Percentiles rank a stretch among this genome's conserved stretches.
Conservation (phyloP, 2,797 vertebrate genomes). For the Cossypha caffra region DNA sequence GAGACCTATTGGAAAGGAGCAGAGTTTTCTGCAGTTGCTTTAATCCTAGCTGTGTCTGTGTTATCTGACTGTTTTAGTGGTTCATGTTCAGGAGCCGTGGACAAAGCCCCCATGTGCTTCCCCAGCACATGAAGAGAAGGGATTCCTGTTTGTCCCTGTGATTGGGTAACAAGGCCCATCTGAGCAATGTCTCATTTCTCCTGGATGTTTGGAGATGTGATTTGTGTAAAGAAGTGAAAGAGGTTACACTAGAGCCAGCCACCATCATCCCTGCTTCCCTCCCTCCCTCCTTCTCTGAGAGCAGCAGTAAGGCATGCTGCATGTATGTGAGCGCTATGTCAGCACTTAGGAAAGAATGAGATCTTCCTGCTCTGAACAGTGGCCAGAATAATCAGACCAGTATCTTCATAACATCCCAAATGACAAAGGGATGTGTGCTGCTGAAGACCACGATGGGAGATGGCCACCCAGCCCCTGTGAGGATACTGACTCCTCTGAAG, state of each 20-base stretch:
- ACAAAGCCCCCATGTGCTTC: neutral
- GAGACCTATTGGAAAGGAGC: neutral
- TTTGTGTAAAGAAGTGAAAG: neutral
- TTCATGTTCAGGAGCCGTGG: neutral
- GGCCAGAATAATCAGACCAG: neutral
- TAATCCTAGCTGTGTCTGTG: neutral
- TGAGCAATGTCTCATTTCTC: neutral
- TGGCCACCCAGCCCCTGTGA: neutral
- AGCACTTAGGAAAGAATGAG: neutral
- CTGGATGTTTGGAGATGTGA: neutral
- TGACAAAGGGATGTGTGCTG: fast-evolving
- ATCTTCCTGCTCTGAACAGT: neutral
- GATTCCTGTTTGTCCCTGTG: fast-evolving
- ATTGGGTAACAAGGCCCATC: fast-evolving
- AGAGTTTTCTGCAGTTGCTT: neutral
- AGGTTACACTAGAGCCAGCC: neutral
- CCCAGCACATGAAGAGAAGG: fast-evolving
- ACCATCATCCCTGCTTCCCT: neutral
- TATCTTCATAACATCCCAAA: neutral
- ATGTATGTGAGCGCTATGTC: neutral
- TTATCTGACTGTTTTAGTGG: neutral
- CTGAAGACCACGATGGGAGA: fast-evolving
- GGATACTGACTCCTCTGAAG: neutral
- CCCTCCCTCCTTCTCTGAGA: neutral
- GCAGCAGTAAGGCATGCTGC: neutral